phyloP scores from a whole-genome alignment of 2,113 vertebrate species.

The Notothenia rossii region DNA sequence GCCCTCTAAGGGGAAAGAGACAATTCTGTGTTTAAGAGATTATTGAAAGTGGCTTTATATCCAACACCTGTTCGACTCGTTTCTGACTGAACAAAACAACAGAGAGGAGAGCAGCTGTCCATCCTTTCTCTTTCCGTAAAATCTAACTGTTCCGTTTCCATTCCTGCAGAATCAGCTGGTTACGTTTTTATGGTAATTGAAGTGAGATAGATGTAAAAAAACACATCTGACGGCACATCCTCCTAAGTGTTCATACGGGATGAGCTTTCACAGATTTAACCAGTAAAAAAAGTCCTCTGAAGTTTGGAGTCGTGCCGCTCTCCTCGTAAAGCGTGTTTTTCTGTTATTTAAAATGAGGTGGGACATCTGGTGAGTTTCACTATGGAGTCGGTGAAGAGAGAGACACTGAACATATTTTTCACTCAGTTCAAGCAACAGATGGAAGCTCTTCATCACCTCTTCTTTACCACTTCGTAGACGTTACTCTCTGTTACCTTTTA shows the following conservation, averaged over 20 bases:
- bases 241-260: neutral
- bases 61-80: neutral
- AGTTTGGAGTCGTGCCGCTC: constrained; percentile 4
- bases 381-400: neutral
- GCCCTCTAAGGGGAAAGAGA: neutral
- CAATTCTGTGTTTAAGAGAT: neutral
- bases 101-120: neutral
- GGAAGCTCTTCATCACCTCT: too few species aligned
- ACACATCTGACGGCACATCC: too few species aligned
- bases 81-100: constrained; percentile 1
- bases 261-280: constrained; percentile 12
- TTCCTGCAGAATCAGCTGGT: constrained; percentile 7
- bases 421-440: neutral
- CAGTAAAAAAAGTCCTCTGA: constrained; percentile 24
- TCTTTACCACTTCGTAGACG: too few species aligned
- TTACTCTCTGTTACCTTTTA: too few species aligned
- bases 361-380: neutral
- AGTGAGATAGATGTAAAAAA: neutral
- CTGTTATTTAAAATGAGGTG: neutral
- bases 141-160: neutral
- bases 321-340: constrained; percentile 27
- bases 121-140: neutral
- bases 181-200: neutral
- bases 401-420: neutral
- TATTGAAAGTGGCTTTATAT: neutral